Evolutionary conservation across 2,888 invertebrate species (phyloP).

Genomic region (Heteromyza rotundicornis): DNA sequence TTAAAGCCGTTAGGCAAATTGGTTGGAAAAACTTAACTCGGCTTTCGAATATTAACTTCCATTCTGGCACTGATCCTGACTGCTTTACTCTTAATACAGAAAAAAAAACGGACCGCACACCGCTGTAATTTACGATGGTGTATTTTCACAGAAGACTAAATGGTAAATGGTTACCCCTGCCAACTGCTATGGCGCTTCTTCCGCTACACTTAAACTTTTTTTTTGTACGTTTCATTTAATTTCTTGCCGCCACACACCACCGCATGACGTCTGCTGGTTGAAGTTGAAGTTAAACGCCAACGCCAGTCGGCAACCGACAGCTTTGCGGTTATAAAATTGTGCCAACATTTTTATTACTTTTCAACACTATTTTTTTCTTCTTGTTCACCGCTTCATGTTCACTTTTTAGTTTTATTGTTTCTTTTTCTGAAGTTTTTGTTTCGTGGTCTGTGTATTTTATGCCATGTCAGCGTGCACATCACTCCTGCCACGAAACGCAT

Average conservation of each 20-base stretch:
- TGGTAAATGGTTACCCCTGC: background rate
- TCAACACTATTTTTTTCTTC: conserved; percentile 38
- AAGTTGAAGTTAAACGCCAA: background rate
- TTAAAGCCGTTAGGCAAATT: background rate
- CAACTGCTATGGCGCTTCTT: background rate
- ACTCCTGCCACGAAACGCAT: background rate
- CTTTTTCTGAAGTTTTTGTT: background rate
- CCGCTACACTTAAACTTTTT: too few species aligned
- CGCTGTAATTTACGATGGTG: background rate
- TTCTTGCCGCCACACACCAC: background rate
- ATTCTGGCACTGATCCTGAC: background rate
- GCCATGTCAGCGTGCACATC: conserved; percentile 2
- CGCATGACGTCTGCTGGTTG: conserved; percentile 26
- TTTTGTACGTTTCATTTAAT: too few species aligned
- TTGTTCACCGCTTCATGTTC: background rate
- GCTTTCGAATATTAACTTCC: background rate
- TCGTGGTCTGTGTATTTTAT: background rate
- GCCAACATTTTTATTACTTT: conserved; percentile 53
- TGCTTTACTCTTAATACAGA: too few species aligned
- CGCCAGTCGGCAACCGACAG: background rate
- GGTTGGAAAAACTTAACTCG: background rate
- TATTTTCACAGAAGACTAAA: background rate
- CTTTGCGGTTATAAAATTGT: conserved; percentile 46
- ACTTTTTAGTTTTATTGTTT: background rate
- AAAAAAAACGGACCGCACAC: background rate